phyloP scores from a whole-genome alignment of 2,797 vertebrate species.

The Oreochromis grahami region DNA sequence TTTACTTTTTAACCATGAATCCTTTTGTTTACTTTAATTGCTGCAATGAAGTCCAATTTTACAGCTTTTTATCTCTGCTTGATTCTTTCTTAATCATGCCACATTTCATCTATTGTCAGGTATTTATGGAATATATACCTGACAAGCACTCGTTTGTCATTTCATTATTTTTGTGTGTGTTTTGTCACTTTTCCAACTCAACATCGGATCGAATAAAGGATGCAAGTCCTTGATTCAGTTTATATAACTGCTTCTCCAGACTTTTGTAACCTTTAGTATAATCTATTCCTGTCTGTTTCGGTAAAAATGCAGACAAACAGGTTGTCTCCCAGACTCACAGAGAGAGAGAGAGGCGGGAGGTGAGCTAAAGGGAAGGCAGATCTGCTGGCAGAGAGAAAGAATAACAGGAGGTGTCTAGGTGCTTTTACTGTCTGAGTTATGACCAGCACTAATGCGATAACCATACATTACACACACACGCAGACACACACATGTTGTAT shows the following conservation, averaged over 20 bases:
- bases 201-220: not conserved
- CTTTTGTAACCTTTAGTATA: not conserved
- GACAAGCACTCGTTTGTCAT: slow-evolving; percentile 7
- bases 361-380: slow-evolving; percentile 21
- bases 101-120: slow-evolving; percentile 10
- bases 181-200: not conserved
- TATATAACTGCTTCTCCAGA: not conserved
- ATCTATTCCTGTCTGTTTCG: slow-evolving; percentile 16
- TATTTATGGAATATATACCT: slow-evolving; percentile 15
- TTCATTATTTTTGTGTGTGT: not conserved
- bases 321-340: not conserved
- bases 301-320: not conserved
- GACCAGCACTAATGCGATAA: slow-evolving; percentile 56
- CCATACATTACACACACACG: slow-evolving; percentile 41
- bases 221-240: not conserved
- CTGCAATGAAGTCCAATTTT: not conserved
- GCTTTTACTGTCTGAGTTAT: slow-evolving; percentile 65
- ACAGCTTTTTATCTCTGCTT: slow-evolving; percentile 17
- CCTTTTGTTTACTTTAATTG: slow-evolving; percentile 25
- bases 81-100: not conserved
- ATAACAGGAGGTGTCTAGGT: slow-evolving; percentile 31
- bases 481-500: slow-evolving; percentile 31
- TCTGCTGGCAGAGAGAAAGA: slow-evolving; percentile 19
- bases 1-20: not conserved
- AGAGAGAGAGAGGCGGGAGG: not conserved